Percentiles rank a stretch among this genome's conserved stretches.
These are phyloP conservation scores for Leiothrix lutea DNA, from an alignment of 2,113 vertebrate genomes.

Conservation along the genomic window DNA sequence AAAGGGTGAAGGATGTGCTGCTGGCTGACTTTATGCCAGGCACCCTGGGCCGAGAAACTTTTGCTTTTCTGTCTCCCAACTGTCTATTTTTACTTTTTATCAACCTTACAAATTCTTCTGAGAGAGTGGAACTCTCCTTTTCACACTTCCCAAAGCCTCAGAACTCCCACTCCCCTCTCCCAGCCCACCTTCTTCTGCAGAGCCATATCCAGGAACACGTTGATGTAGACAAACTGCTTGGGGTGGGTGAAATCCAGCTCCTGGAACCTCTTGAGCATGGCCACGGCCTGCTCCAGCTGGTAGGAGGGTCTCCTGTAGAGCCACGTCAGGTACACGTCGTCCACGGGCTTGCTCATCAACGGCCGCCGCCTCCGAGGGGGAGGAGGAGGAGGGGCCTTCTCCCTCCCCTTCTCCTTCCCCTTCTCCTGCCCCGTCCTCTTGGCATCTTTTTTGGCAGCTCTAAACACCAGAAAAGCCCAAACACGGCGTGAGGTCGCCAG, in stretches of 20 bases:
- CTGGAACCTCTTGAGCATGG: conserved; percentile 86
- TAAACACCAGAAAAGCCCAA: not conserved
- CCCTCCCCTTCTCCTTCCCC: conserved; percentile 26
- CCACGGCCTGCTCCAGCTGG: conserved; percentile 67
- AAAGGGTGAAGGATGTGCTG: no score
- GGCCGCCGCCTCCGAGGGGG: not conserved
- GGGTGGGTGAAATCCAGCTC: conserved; percentile 82
- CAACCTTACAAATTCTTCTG: no score
- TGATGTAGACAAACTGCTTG: conserved; percentile 79
- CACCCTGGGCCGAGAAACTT: no score
- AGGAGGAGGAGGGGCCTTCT: not conserved
- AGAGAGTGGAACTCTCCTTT: no score
- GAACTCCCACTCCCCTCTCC: accelerated
- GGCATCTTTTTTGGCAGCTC: conserved; percentile 35
- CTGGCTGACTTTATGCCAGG: no score
- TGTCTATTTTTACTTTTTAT: no score
- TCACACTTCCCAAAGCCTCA: accelerated
- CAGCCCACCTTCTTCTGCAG: conserved; percentile 88
- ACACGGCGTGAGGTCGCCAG: not conserved
- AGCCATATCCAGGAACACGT: conserved; percentile 84
- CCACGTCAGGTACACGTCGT: conserved; percentile 86
- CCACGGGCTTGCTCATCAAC: conserved; percentile 73
- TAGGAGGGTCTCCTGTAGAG: conserved; percentile 75
- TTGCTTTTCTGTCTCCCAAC: no score
- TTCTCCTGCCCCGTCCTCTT: conserved; percentile 55